These are phyloP conservation scores for Betta splendens DNA, from an alignment of 2,797 vertebrate genomes.

Conservation along the genomic window DNA sequence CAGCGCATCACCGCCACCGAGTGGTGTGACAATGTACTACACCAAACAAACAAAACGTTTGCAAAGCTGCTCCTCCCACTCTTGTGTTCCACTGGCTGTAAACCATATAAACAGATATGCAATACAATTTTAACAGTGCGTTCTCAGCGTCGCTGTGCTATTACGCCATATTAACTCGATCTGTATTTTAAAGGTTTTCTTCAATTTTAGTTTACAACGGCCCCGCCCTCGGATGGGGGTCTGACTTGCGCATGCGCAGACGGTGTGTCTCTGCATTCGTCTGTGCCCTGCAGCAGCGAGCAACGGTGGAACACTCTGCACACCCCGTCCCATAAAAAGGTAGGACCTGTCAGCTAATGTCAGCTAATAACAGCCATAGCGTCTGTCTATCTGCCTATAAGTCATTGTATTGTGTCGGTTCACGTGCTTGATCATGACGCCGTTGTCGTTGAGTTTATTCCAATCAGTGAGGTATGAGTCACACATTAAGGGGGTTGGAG, in stretches of 20 bases:
- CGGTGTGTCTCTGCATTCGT: conserved; percentile 61
- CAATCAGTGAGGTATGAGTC: conserved; percentile 41
- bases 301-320: conserved; percentile 37
- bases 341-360: conserved; percentile 57
- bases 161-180: neutral
- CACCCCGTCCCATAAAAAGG: conserved; percentile 58
- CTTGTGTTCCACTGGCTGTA: neutral
- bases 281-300: conserved; percentile 56
- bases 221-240: conserved; percentile 52
- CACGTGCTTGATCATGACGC: neutral
- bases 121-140: neutral
- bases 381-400: neutral
- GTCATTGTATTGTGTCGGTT: neutral
- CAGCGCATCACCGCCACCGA: conserved; percentile 24
- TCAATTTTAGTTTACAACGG: conserved; percentile 29
- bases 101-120: neutral
- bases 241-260: conserved; percentile 68
- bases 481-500: conserved; percentile 21
- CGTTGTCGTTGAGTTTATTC: conserved; percentile 1
- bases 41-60: conserved; percentile 1
- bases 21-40: conserved; percentile 23
- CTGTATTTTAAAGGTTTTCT: neutral
- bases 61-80: too few relatives aligned
- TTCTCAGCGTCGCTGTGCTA: neutral
- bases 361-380: too few relatives aligned